Percentiles rank a stretch among this genome's conserved stretches.
Evolutionary conservation across 2,888 invertebrate species (phyloP).

Genomic region (Sinhomidia bicolor): DNA sequence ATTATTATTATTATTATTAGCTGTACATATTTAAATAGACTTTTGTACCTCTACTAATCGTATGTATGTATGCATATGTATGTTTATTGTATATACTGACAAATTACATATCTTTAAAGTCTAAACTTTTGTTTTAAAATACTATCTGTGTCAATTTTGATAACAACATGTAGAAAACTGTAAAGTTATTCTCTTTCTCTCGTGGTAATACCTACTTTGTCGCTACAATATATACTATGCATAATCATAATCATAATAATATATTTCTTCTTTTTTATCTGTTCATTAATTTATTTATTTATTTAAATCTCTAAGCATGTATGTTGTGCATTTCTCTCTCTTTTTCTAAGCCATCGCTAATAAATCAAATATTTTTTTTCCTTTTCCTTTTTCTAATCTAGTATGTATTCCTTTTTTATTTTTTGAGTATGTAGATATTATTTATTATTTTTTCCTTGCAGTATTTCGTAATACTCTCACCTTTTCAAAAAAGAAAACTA

Average conservation of each 20-base stretch:
- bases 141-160: not conserved
- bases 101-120: no score
- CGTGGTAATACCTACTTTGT: not conserved
- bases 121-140: not conserved
- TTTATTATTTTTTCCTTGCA: no score
- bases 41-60: no score
- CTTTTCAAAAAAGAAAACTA: no score
- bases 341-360: no score
- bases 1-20: no score
- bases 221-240: not conserved
- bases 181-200: slow-evolving; percentile 38
- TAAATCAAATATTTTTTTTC: no score
- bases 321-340: not conserved
- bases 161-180: slow-evolving; percentile 37
- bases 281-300: not conserved
- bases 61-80: not conserved
- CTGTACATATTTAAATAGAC: no score
- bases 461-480: no score
- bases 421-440: no score
- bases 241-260: not conserved
- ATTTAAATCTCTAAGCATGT: not conserved
- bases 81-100: not conserved
- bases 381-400: no score
- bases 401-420: no score
- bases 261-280: not conserved